A percentile compares a stretch with the other conserved stretches of the same genome.
Conservation (phyloP, 2,797 vertebrate genomes). For the Bradypodion ventrale region DNA sequence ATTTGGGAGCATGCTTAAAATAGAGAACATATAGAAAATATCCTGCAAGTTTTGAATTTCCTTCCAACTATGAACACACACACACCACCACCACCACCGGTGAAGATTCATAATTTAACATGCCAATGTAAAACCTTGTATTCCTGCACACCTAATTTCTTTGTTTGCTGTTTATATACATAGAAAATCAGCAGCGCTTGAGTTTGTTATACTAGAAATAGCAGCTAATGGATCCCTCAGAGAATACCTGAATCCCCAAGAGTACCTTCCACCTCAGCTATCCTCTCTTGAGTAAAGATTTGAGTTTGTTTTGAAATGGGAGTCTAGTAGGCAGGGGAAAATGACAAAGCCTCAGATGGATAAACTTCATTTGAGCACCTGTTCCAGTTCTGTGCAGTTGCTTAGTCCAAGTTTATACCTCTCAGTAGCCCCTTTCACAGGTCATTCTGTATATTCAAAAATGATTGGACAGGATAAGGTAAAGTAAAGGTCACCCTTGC, state of each 20-base stretch:
- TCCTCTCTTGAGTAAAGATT: neutral
- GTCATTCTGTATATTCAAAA: neutral
- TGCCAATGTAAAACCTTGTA: neutral
- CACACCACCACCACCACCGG: no score
- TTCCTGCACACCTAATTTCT: neutral
- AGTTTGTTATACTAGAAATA: slow-evolving; percentile 11
- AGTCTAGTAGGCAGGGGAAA: neutral
- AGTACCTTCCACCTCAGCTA: neutral
- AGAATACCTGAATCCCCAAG: neutral
- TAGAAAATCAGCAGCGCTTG: neutral
- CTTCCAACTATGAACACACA: neutral
- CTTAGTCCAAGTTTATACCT: neutral
- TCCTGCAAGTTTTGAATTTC: slow-evolving; percentile 18
- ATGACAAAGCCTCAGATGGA: neutral
- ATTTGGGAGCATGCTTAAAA: neutral
- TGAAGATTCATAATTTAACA: slow-evolving; percentile 3
- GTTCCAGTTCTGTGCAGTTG: neutral
- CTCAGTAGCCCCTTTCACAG: neutral
- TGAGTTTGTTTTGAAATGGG: neutral
- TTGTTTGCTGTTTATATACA: neutral
- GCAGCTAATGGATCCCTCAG: slow-evolving; percentile 11
- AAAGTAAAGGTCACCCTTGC: no score
- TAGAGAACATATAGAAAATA: neutral
- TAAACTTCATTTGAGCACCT: neutral
- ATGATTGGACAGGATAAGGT: neutral